Evolutionary conservation across 2,888 invertebrate genomes (phyloP).

Genomic region (Shargacucullia verbasci): DNA sequence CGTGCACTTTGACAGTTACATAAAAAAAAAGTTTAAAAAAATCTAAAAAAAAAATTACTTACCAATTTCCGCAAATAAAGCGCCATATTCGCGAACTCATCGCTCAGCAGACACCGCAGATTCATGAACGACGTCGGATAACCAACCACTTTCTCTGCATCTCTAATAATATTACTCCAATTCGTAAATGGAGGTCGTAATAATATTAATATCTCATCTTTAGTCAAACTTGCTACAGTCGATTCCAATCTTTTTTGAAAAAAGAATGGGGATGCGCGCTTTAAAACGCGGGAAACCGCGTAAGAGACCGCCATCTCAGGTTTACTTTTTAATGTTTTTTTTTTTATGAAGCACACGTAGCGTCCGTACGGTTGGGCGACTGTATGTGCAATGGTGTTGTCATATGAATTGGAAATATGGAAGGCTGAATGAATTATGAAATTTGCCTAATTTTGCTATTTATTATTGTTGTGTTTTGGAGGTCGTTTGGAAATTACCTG

Average conservation of each 20-base stretch:
- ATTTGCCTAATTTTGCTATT: conserved; percentile 44
- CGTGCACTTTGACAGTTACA: no score
- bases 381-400: conserved; percentile 56
- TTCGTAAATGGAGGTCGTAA: conserved; percentile 83
- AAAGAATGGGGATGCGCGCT: conserved; percentile 77
- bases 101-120: conserved; percentile 89
- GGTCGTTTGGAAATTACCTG: conserved; percentile 1
- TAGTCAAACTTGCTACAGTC: conserved; percentile 83
- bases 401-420: conserved; percentile 37
- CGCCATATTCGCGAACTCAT: conserved; percentile 90
- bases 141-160: conserved; percentile 87
- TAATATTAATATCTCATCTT: conserved; percentile 83
- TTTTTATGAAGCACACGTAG: conserved; percentile 45
- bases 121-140: conserved; percentile 90
- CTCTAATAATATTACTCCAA: conserved; percentile 84
- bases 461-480: conserved; percentile 4
- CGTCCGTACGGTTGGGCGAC: conserved; percentile 38
- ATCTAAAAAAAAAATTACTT: conserved; percentile 58
- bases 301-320: conserved; percentile 74
- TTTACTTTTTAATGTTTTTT: conserved; percentile 37
- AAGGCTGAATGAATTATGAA: conserved; percentile 13
- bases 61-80: conserved; percentile 86
- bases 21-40: no score
- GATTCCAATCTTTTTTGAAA: conserved; percentile 82
- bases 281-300: conserved; percentile 78